These are phyloP conservation scores for Trichonephila inaurata DNA, from an alignment of 1,140 invertebrate genomes.

Conservation along the genomic window DNA sequence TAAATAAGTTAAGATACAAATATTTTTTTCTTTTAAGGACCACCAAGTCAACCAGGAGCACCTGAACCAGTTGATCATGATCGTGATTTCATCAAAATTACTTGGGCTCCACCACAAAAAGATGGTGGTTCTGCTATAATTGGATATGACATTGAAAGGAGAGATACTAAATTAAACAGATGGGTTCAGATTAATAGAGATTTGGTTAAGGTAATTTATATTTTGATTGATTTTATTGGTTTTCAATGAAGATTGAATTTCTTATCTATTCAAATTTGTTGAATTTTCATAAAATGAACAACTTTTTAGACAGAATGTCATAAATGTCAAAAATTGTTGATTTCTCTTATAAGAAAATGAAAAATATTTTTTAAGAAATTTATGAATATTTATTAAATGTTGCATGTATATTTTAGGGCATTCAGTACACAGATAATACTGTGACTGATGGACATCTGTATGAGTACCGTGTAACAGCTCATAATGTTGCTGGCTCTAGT, in stretches of 20 bases:
- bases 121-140: conserved; percentile 96
- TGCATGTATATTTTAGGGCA: conserved; percentile 80
- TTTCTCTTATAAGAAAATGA: too few species aligned
- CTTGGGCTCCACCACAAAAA: conserved; percentile 93
- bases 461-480: conserved; percentile 96
- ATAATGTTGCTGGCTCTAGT: conserved; percentile 96
- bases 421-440: conserved; percentile 93
- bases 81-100: conserved; percentile 95
- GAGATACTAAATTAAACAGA: conserved; percentile 94
- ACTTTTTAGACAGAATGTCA: too few species aligned
- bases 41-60: conserved; percentile 93
- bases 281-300: too few species aligned
- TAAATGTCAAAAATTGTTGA: too few species aligned
- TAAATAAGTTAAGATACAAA: background rate
- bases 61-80: conserved; percentile 93
- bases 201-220: conserved; percentile 63
- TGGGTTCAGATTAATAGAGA: conserved; percentile 95
- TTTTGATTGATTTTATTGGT: background rate
- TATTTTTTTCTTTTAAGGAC: conserved; percentile 81
- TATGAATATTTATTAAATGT: too few species aligned
- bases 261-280: too few species aligned
- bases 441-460: conserved; percentile 94
- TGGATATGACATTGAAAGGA: conserved; percentile 95
- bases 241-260: background rate
- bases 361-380: too few species aligned